Evolutionary conservation across 2,888 invertebrate genomes (phyloP), one percentile per base, ranked within the genome.

Genomic region (Xanthorhoe designata): DNA sequence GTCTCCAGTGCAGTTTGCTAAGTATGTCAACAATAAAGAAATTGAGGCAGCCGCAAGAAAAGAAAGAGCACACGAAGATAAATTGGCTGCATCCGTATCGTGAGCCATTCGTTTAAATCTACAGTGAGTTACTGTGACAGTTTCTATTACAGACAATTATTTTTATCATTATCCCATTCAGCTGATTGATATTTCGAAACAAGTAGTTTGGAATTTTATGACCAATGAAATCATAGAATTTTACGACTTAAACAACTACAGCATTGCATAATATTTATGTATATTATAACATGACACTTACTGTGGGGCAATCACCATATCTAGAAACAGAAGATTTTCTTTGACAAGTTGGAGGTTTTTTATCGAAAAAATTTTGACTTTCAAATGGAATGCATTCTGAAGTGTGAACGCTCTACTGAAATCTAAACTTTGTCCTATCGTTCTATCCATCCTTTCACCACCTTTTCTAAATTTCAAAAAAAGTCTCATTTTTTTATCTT

Each of bases 71-170:
- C 71, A 75, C 68, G 64, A 74, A 76, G 75, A 77, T 80, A 83
- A 87, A 89, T 88, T 88, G 86, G 74, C 78, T 68, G 78, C 87
- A 82, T 88, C 89, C 88, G 81, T 73, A 73, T 74, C 73, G 72
- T 74, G 77, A 61, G 65, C 77, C 78, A 83, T 84, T 81, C 78
- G 76, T 85, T 81, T 82, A 70, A 79, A 80, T 84, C 78, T 77
- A 81, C 79, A 77, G 70, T 72, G 75, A 64, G 67, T 74, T 69
- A 74, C 77, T 73, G 75, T 78, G 81, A 85, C 84, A 83, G 78
- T 69, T 75, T 75, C 77, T 75, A 79, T 82, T 83, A 74, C 71
- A 64, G 68, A 72, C 78, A 83, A 83, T 83, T 83, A 81, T 81
- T 75, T 75, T 74, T 63, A 75, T 71, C 62, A 72, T 70, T 70